Evolutionary conservation across 2,888 invertebrate species (phyloP).

Genomic region (Mythimna pallens): DNA sequence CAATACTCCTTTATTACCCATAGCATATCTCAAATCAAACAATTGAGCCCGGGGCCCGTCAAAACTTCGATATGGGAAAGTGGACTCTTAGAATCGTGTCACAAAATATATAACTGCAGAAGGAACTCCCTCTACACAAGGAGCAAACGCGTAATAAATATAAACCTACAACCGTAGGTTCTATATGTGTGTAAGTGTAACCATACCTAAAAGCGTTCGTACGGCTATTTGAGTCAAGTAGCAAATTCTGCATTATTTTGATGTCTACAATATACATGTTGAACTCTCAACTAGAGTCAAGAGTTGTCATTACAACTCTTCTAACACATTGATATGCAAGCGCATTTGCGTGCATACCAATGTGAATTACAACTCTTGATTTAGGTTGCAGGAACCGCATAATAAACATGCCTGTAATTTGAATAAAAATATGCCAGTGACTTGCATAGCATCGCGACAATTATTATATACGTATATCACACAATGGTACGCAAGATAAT

Average conservation of each 20-base stretch:
- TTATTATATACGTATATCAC: no score
- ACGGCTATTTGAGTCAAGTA: neutral
- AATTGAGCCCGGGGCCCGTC: constrained; percentile 68
- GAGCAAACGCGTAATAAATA: neutral
- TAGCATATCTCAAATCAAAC: constrained; percentile 71
- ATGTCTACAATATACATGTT: no score
- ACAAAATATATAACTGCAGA: neutral
- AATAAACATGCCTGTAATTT: no score
- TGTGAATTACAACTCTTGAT: neutral
- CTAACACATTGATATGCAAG: neutral
- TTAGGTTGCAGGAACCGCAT: no score
- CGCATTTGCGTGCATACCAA: neutral
- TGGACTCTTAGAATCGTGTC: constrained; percentile 52
- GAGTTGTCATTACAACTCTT: no score
- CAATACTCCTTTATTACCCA: constrained; percentile 65
- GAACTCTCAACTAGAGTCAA: no score
- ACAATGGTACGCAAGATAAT: no score
- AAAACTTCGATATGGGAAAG: constrained; percentile 80
- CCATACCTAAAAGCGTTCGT: neutral
- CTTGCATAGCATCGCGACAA: no score
- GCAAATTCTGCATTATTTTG: neutral
- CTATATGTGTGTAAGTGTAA: no score
- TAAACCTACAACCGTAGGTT: no score
- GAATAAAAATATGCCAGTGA: no score
- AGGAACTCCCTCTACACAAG: neutral